A percentile compares a stretch with the other conserved stretches of the same genome.
Conservation (phyloP, 2,113 vertebrate species). For the Illadopsis cleaveri region DNA sequence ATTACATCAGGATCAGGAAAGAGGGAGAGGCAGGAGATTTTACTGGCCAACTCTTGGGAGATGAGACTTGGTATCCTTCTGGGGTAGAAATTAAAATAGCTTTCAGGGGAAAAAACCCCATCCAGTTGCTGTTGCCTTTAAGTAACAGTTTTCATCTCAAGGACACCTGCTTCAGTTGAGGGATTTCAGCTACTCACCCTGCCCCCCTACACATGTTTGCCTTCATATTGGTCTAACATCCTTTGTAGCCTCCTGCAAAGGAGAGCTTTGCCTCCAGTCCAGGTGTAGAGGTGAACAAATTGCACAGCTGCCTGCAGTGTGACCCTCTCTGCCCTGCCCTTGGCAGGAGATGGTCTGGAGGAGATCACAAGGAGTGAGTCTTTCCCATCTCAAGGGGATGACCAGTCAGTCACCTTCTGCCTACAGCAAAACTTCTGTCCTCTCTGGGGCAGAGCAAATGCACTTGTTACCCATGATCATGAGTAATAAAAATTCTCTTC, state of each 20-base stretch:
- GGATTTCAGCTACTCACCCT: neutral
- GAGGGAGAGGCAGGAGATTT: neutral
- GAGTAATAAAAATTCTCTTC: neutral
- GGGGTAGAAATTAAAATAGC: neutral
- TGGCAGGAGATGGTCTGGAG: neutral
- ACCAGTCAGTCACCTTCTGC: neutral
- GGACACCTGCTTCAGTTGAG: neutral
- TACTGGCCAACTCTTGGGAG: neutral
- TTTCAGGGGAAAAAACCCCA: rapidly evolving
- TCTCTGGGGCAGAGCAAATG: neutral
- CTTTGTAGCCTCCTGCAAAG: neutral
- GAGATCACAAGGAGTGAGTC: neutral
- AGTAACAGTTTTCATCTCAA: neutral
- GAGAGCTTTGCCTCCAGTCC: neutral
- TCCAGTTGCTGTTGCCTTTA: neutral
- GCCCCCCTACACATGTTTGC: neutral
- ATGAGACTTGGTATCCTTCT: neutral
- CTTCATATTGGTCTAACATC: neutral
- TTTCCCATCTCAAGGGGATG: neutral
- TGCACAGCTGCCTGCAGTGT: neutral
- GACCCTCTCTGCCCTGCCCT: neutral
- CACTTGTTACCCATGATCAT: neutral
- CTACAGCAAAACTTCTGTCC: neutral
- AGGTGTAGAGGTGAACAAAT: neutral
- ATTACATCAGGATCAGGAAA: neutral